A percentile compares a stretch with the other conserved stretches of the same genome.
These are phyloP conservation scores for Nephrocerus scutellatus DNA, from an alignment of 2,888 invertebrate genomes.

Conservation along the genomic window DNA sequence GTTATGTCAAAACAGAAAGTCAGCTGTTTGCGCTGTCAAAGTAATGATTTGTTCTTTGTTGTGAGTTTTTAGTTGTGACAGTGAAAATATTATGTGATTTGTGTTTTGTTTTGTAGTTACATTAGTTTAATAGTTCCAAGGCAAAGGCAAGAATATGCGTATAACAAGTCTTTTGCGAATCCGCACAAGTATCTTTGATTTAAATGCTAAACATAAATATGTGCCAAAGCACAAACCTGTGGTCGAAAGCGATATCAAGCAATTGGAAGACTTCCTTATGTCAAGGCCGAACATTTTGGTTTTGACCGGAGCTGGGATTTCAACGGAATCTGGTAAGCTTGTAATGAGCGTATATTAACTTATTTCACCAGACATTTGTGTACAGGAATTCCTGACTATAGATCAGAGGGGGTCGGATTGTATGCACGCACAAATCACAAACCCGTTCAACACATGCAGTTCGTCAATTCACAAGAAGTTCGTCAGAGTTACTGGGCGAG, in stretches of 20 bases:
- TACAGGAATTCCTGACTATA: constrained; percentile 86
- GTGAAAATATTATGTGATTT: no score
- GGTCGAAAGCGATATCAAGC: constrained; percentile 51
- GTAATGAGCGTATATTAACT: neutral
- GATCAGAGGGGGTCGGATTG: constrained; percentile 85
- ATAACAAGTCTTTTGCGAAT: constrained; percentile 29
- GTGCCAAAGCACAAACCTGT: constrained; percentile 71
- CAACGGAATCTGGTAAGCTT: constrained; percentile 77
- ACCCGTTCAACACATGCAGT: constrained; percentile 82
- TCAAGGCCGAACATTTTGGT: constrained; percentile 53
- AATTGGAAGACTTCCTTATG: constrained; percentile 39
- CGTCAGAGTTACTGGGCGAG: constrained; percentile 91
- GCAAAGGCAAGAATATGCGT: constrained; percentile 34
- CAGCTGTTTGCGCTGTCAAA: no score
- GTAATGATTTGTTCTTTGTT: no score
- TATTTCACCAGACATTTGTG: neutral
- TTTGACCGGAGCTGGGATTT: constrained; percentile 90
- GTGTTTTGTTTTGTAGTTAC: no score
- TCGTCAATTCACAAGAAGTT: constrained; percentile 59
- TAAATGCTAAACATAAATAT: constrained; percentile 31
- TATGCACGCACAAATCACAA: constrained; percentile 78
- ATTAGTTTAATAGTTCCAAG: no score
- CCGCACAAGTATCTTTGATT: constrained; percentile 17
- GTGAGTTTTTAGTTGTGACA: no score
- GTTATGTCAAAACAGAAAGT: no score